Conservation (phyloP, 37 sponge, comb jelly and placozoan genomes). For the Beroe ovata region DNA sequence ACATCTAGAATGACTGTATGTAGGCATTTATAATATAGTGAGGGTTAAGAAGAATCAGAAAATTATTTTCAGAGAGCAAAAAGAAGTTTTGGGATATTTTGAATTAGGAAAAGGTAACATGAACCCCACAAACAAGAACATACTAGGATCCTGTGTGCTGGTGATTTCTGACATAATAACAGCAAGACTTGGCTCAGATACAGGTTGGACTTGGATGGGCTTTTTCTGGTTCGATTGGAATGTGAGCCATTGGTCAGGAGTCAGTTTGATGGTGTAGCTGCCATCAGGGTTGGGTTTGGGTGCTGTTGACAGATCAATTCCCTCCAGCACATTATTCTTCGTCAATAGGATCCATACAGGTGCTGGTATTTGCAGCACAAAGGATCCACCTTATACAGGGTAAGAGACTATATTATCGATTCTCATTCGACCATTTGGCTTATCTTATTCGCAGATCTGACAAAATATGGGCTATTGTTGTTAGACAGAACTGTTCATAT, state of each 20-base stretch:
- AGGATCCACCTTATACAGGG: not conserved
- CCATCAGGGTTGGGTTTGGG: not conserved
- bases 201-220: not conserved
- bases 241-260: not conserved
- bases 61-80: not conserved
- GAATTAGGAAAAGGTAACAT: not conserved
- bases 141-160: conserved; percentile 8
- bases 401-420: too few relatives aligned
- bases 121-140: not conserved
- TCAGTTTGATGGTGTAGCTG: not conserved
- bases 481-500: too few relatives aligned
- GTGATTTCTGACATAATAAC: not conserved
- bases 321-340: not conserved
- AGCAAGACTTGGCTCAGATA: not conserved
- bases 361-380: not conserved
- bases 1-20: too few relatives aligned
- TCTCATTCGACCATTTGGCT: too few relatives aligned
- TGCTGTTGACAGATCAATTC: not conserved
- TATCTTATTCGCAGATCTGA: too few relatives aligned
- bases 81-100: not conserved
- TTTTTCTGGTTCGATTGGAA: not conserved
- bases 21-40: too few relatives aligned
- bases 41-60: not conserved
- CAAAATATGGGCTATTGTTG: too few relatives aligned
- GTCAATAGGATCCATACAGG: not conserved